Evolutionary conservation across 2,888 invertebrate genomes (phyloP).

Genomic region (Apodemia mormo): DNA sequence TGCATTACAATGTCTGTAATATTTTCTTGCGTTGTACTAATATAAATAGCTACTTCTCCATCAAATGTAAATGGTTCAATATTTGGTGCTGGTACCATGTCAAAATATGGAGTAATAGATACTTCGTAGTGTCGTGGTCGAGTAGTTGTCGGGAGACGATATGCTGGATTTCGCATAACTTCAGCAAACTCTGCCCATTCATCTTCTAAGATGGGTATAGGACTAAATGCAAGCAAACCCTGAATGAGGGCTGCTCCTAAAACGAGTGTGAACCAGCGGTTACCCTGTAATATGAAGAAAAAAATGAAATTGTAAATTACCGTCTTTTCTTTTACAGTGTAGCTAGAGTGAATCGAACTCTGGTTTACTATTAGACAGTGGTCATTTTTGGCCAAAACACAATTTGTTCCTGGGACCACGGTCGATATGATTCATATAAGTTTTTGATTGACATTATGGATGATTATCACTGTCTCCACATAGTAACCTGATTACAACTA

Average conservation of each 20-base stretch:
- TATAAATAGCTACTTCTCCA: conserved; percentile 63
- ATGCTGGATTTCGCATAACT: conserved; percentile 53
- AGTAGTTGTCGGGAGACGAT: conserved; percentile 72
- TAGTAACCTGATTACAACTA: too few species aligned
- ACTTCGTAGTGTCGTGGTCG: conserved; percentile 79
- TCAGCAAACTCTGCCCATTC: conserved; percentile 59
- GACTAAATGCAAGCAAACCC: conserved; percentile 52
- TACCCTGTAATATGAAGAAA: conserved; percentile 45
- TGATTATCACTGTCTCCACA: too few species aligned
- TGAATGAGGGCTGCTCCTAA: conserved; percentile 55
- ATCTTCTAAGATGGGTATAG: conserved; percentile 57
- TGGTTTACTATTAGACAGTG: too few species aligned
- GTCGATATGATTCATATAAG: too few species aligned
- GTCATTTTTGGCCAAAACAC: too few species aligned
- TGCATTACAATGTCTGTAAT: conserved; percentile 61
- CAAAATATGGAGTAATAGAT: conserved; percentile 73
- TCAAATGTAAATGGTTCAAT: conserved; percentile 60
- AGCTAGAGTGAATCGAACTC: too few species aligned
- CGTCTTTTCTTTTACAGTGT: too few species aligned
- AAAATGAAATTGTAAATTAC: too few species aligned
- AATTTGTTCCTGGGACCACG: too few species aligned
- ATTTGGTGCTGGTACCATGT: conserved; percentile 40
- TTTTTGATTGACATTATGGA: too few species aligned
- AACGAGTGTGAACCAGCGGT: conserved; percentile 55
- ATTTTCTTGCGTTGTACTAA: conserved; percentile 41